These are phyloP conservation scores for Tanaodytes sp. DNA, from an alignment of 2,888 invertebrate genomes.

Conservation along the genomic window DNA sequence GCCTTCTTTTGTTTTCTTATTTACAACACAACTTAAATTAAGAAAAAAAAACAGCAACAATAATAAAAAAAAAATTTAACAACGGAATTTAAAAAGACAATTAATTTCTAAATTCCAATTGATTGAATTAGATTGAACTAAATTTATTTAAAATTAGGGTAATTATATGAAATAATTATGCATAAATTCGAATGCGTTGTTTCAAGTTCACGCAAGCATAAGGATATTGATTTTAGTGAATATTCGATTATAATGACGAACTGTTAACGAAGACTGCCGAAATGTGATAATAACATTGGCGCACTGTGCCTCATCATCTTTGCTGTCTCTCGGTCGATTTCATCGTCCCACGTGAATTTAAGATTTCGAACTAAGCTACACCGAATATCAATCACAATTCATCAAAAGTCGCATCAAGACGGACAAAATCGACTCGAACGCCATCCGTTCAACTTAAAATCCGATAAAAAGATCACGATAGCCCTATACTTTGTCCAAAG, in stretches of 20 bases:
- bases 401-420: conserved; percentile 27
- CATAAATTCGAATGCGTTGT: too few relatives aligned
- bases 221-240: conserved; percentile 13
- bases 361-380: conserved; percentile 34
- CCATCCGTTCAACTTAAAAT: conserved; percentile 51
- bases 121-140: too few relatives aligned
- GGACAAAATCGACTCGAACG: conserved; percentile 45
- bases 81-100: too few relatives aligned
- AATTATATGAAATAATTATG: too few relatives aligned
- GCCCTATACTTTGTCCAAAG: conserved; percentile 49
- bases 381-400: conserved; percentile 43
- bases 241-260: conserved; percentile 25
- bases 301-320: conserved; percentile 51
- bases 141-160: neutral
- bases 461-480: conserved; percentile 54
- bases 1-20: too few relatives aligned
- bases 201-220: neutral
- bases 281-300: conserved; percentile 25
- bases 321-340: conserved; percentile 54
- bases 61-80: too few relatives aligned
- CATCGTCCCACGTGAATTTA: conserved; percentile 28
- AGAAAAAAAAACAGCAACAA: too few relatives aligned
- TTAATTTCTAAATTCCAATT: too few relatives aligned
- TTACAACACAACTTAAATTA: too few relatives aligned
- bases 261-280: conserved; percentile 21